Conservation (phyloP, 2,797 vertebrate genomes). For the Pangasius macronema region DNA sequence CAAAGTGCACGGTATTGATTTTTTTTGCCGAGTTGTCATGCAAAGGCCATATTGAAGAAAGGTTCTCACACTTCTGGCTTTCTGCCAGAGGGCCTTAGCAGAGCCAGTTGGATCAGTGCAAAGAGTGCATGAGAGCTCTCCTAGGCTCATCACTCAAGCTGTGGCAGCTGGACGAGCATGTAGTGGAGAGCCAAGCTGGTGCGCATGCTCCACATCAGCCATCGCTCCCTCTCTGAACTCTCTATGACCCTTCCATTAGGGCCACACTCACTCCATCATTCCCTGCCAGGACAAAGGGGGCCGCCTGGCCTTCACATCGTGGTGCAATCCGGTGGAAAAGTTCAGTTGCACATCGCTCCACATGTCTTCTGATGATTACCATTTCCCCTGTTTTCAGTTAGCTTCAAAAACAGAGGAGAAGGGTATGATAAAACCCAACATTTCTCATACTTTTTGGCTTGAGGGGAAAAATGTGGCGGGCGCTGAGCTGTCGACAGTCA, state of each 20-base stretch:
- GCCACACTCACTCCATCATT: constrained; percentile 76
- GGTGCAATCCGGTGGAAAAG: constrained; percentile 60
- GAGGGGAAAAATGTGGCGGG: neutral
- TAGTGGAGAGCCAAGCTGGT: constrained; percentile 29
- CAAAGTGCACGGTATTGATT: constrained; percentile 26
- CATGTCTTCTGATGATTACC: constrained; percentile 40
- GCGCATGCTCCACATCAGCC: constrained; percentile 49
- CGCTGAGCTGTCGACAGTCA: constrained; percentile 37
- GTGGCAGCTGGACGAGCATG: constrained; percentile 45
- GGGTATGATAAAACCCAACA: constrained; percentile 34
- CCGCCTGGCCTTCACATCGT: constrained; percentile 52
- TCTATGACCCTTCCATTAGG: constrained; percentile 73
- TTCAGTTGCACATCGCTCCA: constrained; percentile 50
- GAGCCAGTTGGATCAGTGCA: constrained; percentile 31
- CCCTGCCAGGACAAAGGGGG: constrained; percentile 68
- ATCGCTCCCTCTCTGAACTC: constrained; percentile 65
- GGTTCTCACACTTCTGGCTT: constrained; percentile 48
- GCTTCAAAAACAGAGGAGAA: constrained; percentile 34
- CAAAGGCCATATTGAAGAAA: constrained; percentile 41
- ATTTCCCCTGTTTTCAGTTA: constrained; percentile 54
- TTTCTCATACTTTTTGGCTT: constrained; percentile 29
- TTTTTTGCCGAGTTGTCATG: constrained; percentile 26
- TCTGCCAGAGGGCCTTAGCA: constrained; percentile 44
- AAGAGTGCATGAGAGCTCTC: constrained; percentile 39
- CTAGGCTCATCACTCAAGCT: constrained; percentile 54